A percentile compares a stretch with the other conserved stretches of the same genome.
Conservation (phyloP, 2,888 invertebrate species). For the Melitaea athalia region DNA sequence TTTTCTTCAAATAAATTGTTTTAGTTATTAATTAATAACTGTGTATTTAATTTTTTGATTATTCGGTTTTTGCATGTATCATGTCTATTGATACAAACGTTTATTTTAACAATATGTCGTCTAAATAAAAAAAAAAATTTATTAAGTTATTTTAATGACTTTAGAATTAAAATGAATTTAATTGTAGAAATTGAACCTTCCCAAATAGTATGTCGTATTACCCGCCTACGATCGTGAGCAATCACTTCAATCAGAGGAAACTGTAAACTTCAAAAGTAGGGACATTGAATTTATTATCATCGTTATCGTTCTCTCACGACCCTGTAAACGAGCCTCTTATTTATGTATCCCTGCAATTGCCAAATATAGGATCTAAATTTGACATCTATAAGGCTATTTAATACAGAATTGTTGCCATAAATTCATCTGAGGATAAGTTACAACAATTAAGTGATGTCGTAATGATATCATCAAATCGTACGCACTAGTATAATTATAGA, state of each 20-base stretch:
- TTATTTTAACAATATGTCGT: background rate
- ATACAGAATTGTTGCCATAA: too few relatives aligned
- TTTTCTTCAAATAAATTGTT: slow-evolving; percentile 12
- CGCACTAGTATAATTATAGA: too few relatives aligned
- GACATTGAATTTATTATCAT: slow-evolving; percentile 7
- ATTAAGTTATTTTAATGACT: background rate
- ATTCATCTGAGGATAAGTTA: too few relatives aligned
- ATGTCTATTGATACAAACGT: background rate
- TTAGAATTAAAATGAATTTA: background rate
- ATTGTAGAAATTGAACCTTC: background rate
- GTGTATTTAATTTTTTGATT: background rate
- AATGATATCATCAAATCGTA: too few relatives aligned
- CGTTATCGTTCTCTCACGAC: background rate
- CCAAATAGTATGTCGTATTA: background rate
- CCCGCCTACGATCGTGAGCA: background rate
- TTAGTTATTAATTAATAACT: background rate
- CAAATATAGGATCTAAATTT: background rate
- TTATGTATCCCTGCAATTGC: background rate
- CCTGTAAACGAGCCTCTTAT: slow-evolving; percentile 1
- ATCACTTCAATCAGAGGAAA: slow-evolving; percentile 10
- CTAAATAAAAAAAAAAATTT: background rate
- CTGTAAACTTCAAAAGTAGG: slow-evolving; percentile 4
- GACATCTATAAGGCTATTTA: background rate
- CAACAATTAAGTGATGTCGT: too few relatives aligned
- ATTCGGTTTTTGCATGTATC: background rate